These are phyloP conservation scores for Mallateleia sp. DNA, from an alignment of 2,888 invertebrate species.

Conservation along the genomic window DNA sequence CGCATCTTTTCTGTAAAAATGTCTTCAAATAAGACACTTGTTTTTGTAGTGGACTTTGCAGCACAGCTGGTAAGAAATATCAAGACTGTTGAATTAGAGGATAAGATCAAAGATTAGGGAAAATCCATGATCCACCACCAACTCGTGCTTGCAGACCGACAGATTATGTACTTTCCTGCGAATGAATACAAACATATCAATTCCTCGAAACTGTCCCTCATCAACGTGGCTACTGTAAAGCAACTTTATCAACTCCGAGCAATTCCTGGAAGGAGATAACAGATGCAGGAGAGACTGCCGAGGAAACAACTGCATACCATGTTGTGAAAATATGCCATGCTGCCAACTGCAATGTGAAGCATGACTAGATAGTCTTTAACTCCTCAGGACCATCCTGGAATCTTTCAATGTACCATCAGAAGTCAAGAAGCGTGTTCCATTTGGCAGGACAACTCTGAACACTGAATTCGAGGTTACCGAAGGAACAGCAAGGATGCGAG, in stretches of 20 bases:
- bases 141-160: background rate
- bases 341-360: background rate
- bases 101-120: background rate
- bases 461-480: background rate
- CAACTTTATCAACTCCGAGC: conserved; percentile 16
- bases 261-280: conserved; percentile 4
- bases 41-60: no score
- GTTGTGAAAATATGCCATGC: conserved; percentile 21
- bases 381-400: conserved; percentile 9
- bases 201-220: conserved; percentile 7
- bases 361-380: conserved; percentile 18
- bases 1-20: no score
- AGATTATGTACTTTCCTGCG: background rate
- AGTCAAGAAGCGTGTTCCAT: background rate
- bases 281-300: conserved; percentile 21
- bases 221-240: conserved; percentile 31
- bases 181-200: background rate
- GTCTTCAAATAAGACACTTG: no score
- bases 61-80: background rate
- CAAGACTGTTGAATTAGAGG: background rate
- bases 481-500: conserved; percentile 7
- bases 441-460: conserved; percentile 10
- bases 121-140: background rate
- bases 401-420: background rate
- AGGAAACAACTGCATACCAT: conserved; percentile 15